A percentile compares a stretch with the other conserved stretches of the same genome.
These are phyloP conservation scores for Serrognathus titanus DNA, from an alignment of 2,888 invertebrate species.

Conservation along the genomic window DNA sequence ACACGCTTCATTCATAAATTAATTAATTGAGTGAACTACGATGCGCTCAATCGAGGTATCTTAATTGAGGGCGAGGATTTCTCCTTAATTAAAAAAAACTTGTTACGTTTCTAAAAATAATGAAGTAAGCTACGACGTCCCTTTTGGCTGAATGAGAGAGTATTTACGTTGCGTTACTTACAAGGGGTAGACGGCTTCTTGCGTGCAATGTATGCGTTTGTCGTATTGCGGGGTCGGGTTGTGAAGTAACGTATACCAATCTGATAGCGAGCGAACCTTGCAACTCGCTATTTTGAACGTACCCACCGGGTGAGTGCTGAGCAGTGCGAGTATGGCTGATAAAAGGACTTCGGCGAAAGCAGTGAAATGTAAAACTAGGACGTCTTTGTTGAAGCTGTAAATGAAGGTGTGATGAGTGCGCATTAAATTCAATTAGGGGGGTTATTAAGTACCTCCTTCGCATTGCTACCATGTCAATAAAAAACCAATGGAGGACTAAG, in stretches of 20 bases:
- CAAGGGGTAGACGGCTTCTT: conserved; percentile 97
- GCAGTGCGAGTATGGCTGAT: conserved; percentile 72
- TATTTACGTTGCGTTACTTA: conserved; percentile 58
- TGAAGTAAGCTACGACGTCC: not conserved
- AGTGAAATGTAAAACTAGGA: conserved; percentile 74
- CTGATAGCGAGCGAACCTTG: conserved; percentile 73
- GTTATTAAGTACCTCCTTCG: no score
- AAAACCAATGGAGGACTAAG: conserved; percentile 86
- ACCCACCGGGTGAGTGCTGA: conserved; percentile 81
- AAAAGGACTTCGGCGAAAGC: conserved; percentile 77
- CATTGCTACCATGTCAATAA: conserved; percentile 80
- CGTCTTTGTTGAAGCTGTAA: conserved; percentile 67
- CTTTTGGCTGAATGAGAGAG: no score
- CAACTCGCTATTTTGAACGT: conserved; percentile 75
- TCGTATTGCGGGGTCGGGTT: conserved; percentile 94
- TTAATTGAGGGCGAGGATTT: no score
- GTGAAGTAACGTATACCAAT: conserved; percentile 95
- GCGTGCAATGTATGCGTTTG: conserved; percentile 86
- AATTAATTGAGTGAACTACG: not conserved
- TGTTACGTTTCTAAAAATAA: not conserved
- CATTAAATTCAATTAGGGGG: not conserved
- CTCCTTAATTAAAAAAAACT: no score
- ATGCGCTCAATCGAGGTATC: no score
- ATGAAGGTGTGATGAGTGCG: conserved; percentile 6
- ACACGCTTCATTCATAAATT: not conserved